Percentiles rank a stretch among this genome's conserved stretches.
These are phyloP conservation scores for Shinisaurus crocodilurus DNA, from an alignment of 2,113 vertebrate genomes.

Conservation along the genomic window DNA sequence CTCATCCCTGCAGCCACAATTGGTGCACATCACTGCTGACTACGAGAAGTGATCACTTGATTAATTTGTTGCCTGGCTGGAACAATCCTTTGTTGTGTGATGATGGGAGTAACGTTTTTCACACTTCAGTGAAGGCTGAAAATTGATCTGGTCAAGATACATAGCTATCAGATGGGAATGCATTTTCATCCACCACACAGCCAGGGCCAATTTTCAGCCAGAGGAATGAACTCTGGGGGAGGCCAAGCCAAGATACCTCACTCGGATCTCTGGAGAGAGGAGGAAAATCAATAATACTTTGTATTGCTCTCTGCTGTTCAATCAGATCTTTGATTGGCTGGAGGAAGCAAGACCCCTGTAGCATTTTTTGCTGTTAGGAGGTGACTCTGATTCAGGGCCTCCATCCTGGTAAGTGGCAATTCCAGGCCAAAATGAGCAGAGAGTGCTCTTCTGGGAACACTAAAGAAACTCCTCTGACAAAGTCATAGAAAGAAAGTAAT, in stretches of 20 bases:
- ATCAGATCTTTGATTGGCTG: rapidly evolving
- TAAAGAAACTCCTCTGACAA: constrained; percentile 29
- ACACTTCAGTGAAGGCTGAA: neutral
- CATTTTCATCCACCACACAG: neutral
- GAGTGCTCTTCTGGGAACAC: constrained; percentile 10
- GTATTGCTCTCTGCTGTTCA: neutral
- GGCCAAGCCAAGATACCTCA: neutral
- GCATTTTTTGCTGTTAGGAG: constrained; percentile 18
- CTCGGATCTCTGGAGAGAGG: constrained; percentile 17
- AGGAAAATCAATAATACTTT: neutral
- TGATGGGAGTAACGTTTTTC: neutral
- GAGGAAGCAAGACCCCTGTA: constrained; percentile 19
- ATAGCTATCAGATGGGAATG: neutral
- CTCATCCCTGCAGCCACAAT: neutral
- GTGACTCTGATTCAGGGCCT: constrained; percentile 13
- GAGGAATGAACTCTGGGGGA: neutral
- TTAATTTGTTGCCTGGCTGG: neutral
- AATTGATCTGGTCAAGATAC: neutral
- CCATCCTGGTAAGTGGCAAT: constrained; percentile 41
- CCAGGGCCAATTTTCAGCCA: neutral
- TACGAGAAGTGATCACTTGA: no score
- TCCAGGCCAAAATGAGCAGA: constrained; percentile 41
- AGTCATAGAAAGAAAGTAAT: constrained; percentile 35
- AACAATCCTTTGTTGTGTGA: neutral
- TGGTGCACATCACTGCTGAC: neutral